These are phyloP conservation scores for Clitarchus hookeri DNA, from an alignment of 2,888 invertebrate genomes.

Conservation along the genomic window DNA sequence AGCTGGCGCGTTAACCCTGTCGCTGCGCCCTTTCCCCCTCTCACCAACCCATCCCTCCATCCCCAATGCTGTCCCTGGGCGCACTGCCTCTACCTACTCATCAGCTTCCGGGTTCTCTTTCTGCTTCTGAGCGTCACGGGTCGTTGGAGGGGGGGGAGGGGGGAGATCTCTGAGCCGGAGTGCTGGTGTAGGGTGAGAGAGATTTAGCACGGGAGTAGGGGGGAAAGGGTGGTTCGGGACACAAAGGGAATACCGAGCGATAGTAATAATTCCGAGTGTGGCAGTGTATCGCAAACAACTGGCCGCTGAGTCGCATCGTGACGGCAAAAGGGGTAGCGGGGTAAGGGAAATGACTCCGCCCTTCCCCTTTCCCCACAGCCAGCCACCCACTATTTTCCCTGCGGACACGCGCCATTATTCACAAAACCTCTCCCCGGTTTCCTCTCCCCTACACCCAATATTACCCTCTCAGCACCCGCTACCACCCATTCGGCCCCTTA, in stretches of 20 bases:
- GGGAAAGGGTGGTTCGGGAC: neutral
- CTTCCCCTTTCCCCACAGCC: neutral
- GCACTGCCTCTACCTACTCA: neutral
- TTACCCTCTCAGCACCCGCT: neutral
- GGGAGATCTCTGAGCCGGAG: neutral
- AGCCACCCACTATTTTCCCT: constrained; percentile 12
- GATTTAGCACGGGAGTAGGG: neutral
- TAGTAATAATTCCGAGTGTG: constrained; percentile 26
- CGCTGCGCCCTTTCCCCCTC: neutral
- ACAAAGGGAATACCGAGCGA: constrained; percentile 24
- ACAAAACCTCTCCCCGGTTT: neutral
- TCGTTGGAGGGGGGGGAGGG: neutral
- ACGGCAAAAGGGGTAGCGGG: neutral
- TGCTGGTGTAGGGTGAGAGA: neutral
- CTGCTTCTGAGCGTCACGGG: neutral
- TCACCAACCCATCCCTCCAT: neutral
- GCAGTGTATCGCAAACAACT: constrained; percentile 22
- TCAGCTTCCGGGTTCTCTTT: neutral
- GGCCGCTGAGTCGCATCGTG: neutral
- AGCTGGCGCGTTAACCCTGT: constrained; percentile 14
- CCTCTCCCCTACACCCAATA: neutral
- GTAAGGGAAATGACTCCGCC: neutral
- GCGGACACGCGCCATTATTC: constrained; percentile 28
- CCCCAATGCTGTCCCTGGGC: neutral
- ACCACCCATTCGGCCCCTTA: neutral